A percentile compares a stretch with the other conserved stretches of the same genome.
Conservation (phyloP, 2,888 invertebrate genomes). For the Cordylochernes scorpioides region DNA sequence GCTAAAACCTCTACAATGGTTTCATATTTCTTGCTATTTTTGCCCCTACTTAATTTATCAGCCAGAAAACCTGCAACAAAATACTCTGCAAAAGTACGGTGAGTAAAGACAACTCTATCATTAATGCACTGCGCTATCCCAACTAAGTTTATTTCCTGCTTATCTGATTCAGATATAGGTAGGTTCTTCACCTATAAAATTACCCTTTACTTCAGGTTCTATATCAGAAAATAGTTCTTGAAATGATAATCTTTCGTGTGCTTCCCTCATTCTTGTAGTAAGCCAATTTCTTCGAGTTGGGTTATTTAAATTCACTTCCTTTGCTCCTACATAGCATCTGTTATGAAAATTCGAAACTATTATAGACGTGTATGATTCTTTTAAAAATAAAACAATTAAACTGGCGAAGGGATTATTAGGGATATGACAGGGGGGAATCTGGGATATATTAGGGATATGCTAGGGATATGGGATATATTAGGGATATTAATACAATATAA, state of each 20-base stretch:
- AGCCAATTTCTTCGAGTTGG: neutral
- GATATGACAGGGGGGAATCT: too few species aligned
- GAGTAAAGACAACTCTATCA: conserved; percentile 1
- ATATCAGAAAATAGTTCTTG: neutral
- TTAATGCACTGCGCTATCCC: conserved; percentile 1
- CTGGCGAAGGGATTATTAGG: too few species aligned
- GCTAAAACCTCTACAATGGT: neutral
- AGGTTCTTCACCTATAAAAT: neutral
- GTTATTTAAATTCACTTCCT: too few species aligned
- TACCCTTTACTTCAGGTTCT: neutral
- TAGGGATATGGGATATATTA: too few species aligned
- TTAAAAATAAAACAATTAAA: too few species aligned
- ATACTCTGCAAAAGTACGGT: conserved; percentile 3
- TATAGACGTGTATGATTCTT: too few species aligned
- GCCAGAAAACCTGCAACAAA: conserved; percentile 2
- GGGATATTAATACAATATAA: too few species aligned
- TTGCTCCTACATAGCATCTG: too few species aligned
- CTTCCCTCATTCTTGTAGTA: neutral
- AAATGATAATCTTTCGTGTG: neutral
- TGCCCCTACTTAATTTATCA: neutral
- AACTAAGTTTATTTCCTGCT: neutral
- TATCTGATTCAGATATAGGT: conserved; percentile 2
- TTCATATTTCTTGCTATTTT: neutral
- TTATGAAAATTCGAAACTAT: too few species aligned
- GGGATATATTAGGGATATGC: too few species aligned